phyloP scores from a whole-genome alignment of 1,140 invertebrate species.

The Ceratina calcarata region DNA sequence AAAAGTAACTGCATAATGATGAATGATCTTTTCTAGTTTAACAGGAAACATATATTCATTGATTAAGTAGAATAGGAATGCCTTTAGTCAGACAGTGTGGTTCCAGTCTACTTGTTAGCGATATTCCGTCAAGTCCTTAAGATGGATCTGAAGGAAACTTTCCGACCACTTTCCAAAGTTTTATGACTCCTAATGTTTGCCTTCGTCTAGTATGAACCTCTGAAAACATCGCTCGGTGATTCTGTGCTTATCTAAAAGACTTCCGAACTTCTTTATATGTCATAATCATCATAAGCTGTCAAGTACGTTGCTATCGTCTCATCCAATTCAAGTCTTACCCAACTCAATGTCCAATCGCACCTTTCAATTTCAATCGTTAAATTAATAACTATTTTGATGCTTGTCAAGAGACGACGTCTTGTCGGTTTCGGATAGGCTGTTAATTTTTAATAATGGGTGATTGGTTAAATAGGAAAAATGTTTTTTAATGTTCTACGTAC shows the following conservation, averaged over 20 bases:
- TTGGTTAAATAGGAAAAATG: no score
- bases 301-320: background rate
- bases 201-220: background rate
- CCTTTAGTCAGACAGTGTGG: background rate
- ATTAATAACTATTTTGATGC: no score
- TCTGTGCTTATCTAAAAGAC: background rate
- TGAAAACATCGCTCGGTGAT: no score
- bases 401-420: no score
- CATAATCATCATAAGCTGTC: background rate
- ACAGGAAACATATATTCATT: no score
- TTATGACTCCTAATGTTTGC: background rate
- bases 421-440: no score
- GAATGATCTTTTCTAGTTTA: background rate
- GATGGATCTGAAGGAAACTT: background rate
- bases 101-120: background rate
- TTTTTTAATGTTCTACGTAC: no score
- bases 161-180: background rate
- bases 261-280: background rate
- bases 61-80: background rate
- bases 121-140: background rate
- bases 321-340: no score
- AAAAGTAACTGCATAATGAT: background rate
- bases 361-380: no score
- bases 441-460: no score
- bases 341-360: no score